Evolutionary conservation across 2,113 vertebrate genomes (phyloP), one percentile per base, ranked within the genome.

Genomic region (Pipa parva): DNA sequence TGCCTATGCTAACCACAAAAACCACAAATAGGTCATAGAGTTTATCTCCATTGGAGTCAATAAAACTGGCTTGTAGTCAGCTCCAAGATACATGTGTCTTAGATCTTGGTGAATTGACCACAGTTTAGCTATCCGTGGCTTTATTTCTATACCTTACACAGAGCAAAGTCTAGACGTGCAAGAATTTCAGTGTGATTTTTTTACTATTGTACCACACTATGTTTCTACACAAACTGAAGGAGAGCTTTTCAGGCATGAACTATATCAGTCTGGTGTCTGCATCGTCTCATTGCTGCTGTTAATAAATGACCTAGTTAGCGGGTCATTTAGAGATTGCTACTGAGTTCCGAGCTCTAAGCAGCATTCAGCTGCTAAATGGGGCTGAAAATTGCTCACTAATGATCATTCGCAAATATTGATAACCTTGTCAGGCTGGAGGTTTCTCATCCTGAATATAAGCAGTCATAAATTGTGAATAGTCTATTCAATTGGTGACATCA

Each of bases 351-450:
- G 54, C 46, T 58, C 54, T 49, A 12, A 67, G 63, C 54, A 18
- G 39, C 18, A 67, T 49, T 67, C 39, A 48, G 45, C 26, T 33
- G 54, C 17, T 49, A 67, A 67, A 67, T 67, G 63, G 52, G 54
- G 50, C 63, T 58, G 63, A 67, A 67, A 67, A 67, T 67, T 58
- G 28, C 11, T 39, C 27, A 5, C 54, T 67, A 67, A 67, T 67
- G 54, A 67, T 67, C 63, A 49, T 67, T 67, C 58, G 54, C 63
- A 58, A 67, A 67, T 67, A 67, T 67, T 67, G 63, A 67, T 58
- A 67, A 67, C 63, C 63, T 33, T 57, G 54, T 67, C 27, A 37
- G 63, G 21, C 63, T 29, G 5, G 33, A 49, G 54, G 52, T 26
- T 67, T 46, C 54, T 58, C 63, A 58, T 46, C 24, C 39, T n/a